A percentile compares a stretch with the other conserved stretches of the same genome.
Conservation (phyloP, 2,888 invertebrate species). For the Dexiosoma caninum region DNA sequence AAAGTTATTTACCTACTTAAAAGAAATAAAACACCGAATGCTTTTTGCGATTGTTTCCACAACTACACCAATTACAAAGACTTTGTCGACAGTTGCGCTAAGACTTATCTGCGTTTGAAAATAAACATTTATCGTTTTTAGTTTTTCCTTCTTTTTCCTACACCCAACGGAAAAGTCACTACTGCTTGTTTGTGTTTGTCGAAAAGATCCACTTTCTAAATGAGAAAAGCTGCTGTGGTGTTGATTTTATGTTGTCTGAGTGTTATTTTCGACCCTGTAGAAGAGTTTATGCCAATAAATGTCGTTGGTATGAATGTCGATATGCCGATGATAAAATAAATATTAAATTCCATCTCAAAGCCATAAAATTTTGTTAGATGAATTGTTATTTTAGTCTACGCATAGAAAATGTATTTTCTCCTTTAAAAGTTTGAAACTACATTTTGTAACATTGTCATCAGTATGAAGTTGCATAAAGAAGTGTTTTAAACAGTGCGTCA, state of each 20-base stretch:
- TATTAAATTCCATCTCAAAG: constrained; percentile 50
- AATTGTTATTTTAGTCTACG: neutral
- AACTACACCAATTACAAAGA: constrained; percentile 26
- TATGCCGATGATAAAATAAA: constrained; percentile 40
- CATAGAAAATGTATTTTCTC: constrained; percentile 3
- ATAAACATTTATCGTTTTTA: constrained; percentile 22
- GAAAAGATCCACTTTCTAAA: constrained; percentile 42
- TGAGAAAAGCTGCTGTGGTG: constrained; percentile 42
- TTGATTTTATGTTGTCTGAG: constrained; percentile 50
- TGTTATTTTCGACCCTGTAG: constrained; percentile 31
- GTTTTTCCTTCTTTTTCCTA: neutral
- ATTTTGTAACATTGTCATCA: neutral
- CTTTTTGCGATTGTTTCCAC: constrained; percentile 45
- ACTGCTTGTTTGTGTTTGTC: constrained; percentile 23
- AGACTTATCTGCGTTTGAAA: neutral
- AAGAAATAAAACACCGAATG: constrained; percentile 57
- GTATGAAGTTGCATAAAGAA: too few relatives aligned
- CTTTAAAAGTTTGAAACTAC: neutral
- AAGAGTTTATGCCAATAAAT: constrained; percentile 33
- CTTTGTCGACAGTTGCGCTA: neutral
- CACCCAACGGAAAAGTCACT: constrained; percentile 2
- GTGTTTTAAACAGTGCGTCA: too few relatives aligned
- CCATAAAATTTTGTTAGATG: constrained; percentile 43
- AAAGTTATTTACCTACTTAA: constrained; percentile 62
- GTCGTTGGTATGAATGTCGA: constrained; percentile 27